phyloP scores from a whole-genome alignment of 1,140 invertebrate genomes.

The Drepana arcuata region DNA sequence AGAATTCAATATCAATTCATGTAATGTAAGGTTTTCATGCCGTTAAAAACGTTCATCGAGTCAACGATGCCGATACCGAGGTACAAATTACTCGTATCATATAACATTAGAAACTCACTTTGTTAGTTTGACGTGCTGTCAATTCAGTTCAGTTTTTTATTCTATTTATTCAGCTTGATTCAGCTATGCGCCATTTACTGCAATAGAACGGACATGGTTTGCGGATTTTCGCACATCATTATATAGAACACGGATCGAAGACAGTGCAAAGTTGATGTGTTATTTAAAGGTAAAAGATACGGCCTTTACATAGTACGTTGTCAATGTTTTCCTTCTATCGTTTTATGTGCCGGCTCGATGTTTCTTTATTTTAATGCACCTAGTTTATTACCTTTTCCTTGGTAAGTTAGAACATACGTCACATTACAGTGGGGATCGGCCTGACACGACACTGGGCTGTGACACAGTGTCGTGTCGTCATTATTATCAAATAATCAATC shows the following conservation, averaged over 20 bases:
- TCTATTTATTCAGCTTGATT: constrained; percentile 67
- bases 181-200: constrained; percentile 66
- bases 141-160: constrained; percentile 66
- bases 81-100: constrained; percentile 35
- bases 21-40: constrained; percentile 45
- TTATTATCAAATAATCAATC: constrained; percentile 14
- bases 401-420: no score
- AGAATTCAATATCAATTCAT: constrained; percentile 63
- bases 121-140: constrained; percentile 58
- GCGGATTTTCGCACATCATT: constrained; percentile 48
- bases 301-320: neutral
- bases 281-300: neutral
- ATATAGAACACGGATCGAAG: constrained; percentile 39
- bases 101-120: constrained; percentile 35
- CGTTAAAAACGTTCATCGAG: constrained; percentile 35
- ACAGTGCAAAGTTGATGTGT: constrained; percentile 24
- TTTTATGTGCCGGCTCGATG: constrained; percentile 47
- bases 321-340: constrained; percentile 30
- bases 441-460: constrained; percentile 23
- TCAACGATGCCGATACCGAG: constrained; percentile 37
- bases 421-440: no score
- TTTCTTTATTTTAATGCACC: constrained; percentile 39
- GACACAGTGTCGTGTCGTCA: constrained; percentile 28
- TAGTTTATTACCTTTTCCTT: constrained; percentile 12
- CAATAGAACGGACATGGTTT: constrained; percentile 54